phyloP scores from a whole-genome alignment of 2,113 vertebrate genomes.

The Elephantulus edwardii region DNA sequence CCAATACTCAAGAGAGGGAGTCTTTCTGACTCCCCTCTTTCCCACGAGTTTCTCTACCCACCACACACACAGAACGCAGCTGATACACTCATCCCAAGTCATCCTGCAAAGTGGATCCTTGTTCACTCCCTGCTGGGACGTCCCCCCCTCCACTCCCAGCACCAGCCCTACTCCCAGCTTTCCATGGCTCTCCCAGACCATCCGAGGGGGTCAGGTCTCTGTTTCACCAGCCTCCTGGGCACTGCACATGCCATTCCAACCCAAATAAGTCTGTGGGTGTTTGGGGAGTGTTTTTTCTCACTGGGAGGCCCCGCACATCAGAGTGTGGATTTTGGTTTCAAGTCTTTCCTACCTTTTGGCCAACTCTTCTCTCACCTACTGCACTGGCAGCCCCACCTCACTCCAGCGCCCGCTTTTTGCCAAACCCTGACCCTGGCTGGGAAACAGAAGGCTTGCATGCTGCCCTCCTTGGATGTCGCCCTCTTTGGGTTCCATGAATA shows the following conservation, averaged over 20 bases:
- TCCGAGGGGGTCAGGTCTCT: conserved; percentile 66
- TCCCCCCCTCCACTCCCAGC: neutral
- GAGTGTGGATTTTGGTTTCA: conserved; percentile 80
- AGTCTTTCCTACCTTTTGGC: conserved; percentile 82
- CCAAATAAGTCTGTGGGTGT: conserved; percentile 80
- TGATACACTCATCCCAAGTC: neutral
- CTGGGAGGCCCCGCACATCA: conserved; percentile 78
- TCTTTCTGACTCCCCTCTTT: conserved; percentile 21
- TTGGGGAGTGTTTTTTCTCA: conserved; percentile 81
- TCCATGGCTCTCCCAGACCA: conserved; percentile 39
- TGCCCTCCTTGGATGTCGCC: conserved; percentile 73
- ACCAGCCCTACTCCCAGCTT: conserved; percentile 24
- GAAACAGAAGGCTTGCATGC: conserved; percentile 73
- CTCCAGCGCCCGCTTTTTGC: conserved; percentile 44
- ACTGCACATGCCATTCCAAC: conserved; percentile 68
- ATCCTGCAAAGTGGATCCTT: conserved; percentile 46
- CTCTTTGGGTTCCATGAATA: conserved; percentile 79
- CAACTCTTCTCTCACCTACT: conserved; percentile 80
- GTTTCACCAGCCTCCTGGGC: conserved; percentile 75
- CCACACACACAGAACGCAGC: neutral
- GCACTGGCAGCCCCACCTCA: conserved; percentile 65
- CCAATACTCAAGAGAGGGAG: neutral
- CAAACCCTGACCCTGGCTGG: conserved; percentile 79
- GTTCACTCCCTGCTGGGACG: neutral
- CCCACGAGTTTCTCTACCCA: neutral